phyloP scores from a whole-genome alignment of 2,113 vertebrate species.

The Prionailurus viverrinus region DNA sequence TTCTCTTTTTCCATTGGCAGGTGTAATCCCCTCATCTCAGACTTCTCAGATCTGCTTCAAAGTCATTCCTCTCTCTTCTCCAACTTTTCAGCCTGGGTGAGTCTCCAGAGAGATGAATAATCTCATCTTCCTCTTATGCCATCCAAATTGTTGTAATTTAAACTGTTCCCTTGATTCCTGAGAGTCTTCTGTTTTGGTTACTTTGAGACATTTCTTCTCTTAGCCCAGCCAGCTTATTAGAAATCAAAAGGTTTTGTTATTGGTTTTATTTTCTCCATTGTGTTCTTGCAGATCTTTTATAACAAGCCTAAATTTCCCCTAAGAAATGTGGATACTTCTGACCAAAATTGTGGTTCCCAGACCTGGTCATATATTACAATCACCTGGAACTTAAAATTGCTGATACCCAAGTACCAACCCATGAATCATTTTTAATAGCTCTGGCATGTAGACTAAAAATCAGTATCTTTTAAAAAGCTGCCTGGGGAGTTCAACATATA shows the following conservation, averaged over 20 bases:
- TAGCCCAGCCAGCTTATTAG: neutral
- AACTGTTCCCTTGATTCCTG: neutral
- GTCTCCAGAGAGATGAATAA: neutral
- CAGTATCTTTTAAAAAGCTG: neutral
- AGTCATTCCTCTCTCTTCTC: neutral
- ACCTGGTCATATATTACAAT: neutral
- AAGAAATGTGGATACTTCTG: neutral
- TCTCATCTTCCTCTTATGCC: neutral
- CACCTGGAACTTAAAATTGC: conserved; percentile 4
- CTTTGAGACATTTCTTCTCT: conserved; percentile 3
- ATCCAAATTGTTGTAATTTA: neutral
- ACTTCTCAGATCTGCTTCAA: neutral
- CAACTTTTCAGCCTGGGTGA: neutral
- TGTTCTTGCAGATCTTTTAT: conserved; percentile 1
- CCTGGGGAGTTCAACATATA: neutral
- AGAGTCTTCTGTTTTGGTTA: conserved; percentile 16
- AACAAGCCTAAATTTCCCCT: neutral
- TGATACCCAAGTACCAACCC: neutral
- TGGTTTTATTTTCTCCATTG: conserved; percentile 16
- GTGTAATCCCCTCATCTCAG: neutral
- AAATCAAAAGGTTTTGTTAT: neutral
- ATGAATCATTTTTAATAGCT: neutral
- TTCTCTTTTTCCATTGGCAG: neutral
- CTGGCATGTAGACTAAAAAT: neutral
- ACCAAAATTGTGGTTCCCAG: neutral